These are phyloP conservation scores for Didymodactylos carnosus DNA, from an alignment of 2,888 invertebrate species.

Conservation along the genomic window DNA sequence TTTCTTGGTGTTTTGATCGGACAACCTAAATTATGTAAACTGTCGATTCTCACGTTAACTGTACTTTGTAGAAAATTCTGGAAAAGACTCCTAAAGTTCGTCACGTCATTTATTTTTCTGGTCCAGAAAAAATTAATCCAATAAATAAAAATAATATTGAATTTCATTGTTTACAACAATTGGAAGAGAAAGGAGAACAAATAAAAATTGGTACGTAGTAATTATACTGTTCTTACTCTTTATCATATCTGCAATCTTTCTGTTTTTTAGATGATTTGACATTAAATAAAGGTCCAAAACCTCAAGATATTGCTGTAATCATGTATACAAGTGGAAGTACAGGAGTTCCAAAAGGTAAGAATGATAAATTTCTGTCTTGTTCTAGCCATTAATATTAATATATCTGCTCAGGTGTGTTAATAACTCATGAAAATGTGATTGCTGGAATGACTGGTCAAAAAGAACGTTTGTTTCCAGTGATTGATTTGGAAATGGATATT, in stretches of 20 bases:
- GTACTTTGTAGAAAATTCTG: background rate
- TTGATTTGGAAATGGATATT: constrained; percentile 43
- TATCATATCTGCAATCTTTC: background rate
- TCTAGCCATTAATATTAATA: background rate
- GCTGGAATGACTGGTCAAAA: background rate
- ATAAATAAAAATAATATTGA: background rate
- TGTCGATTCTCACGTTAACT: too few relatives aligned
- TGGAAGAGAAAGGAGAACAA: background rate
- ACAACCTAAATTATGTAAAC: too few relatives aligned
- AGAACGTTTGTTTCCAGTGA: background rate
- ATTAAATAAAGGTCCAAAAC: constrained; percentile 39
- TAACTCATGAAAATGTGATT: constrained; percentile 11
- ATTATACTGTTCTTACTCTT: background rate
- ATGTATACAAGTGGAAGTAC: constrained; percentile 99
- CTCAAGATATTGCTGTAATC: constrained; percentile 69
- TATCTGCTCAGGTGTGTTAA: constrained; percentile 6
- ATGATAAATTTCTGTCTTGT: background rate
- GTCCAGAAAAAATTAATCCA: background rate
- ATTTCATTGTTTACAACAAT: background rate
- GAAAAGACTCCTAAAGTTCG: background rate
- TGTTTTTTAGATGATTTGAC: background rate
- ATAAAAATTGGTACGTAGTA: background rate
- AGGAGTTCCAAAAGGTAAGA: constrained; percentile 71
- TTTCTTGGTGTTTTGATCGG: too few relatives aligned
- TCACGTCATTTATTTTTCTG: background rate